These are phyloP conservation scores for Anolis carolinensis DNA, from an alignment of 2,113 vertebrate species.

Conservation along the genomic window DNA sequence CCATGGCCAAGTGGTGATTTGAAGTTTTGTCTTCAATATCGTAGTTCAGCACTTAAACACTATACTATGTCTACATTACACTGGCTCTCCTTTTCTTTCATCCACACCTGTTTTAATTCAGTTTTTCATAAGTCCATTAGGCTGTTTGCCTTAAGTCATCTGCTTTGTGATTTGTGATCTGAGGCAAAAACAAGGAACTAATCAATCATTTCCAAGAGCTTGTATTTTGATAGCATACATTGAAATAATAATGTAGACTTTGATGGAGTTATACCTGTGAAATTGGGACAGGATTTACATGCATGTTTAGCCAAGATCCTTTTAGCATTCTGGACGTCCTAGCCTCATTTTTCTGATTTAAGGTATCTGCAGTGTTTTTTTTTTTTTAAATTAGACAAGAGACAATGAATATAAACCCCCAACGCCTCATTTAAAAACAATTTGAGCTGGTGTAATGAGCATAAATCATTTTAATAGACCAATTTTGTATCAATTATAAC, in stretches of 20 bases:
- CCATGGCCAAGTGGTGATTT: no score
- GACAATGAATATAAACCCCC: constrained; percentile 37
- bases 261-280: neutral
- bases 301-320: constrained; percentile 29
- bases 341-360: constrained; percentile 55
- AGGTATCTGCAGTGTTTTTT: constrained; percentile 58
- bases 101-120: neutral
- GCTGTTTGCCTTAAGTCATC: neutral
- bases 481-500: constrained; percentile 70
- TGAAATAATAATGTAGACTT: neutral
- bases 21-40: no score
- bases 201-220: neutral
- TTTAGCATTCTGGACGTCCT: constrained; percentile 17
- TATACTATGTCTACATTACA: no score
- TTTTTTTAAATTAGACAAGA: constrained; percentile 66
- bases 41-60: no score
- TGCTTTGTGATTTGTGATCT: neutral
- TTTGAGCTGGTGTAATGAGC: constrained; percentile 59
- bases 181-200: neutral
- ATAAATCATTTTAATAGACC: constrained; percentile 67
- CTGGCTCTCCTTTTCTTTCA: neutral
- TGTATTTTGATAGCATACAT: neutral
- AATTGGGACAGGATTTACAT: neutral
- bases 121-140: neutral
- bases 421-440: constrained; percentile 66